Conservation (phyloP, 2,113 vertebrate genomes). For the chimpanzee (Pan troglodytes) region NHGRI_mPanTro3-v2.1_pri NC_072407.2:83038501-83039000, state of each 20-base stretch:
- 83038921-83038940: not conserved
- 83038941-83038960: not conserved
- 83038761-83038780: not conserved
- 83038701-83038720: not conserved
- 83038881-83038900: not conserved
- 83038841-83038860: not conserved
- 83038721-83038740: not conserved
- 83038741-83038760: not conserved
- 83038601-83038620: not conserved
- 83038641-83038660: not conserved
- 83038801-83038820: not conserved
- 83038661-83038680: not conserved
- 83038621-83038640: not conserved
- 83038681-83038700: not conserved
- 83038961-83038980: not conserved
- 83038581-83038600: not conserved
- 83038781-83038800: not conserved
- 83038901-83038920: not conserved
- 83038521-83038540: not conserved
- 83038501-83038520: not conserved
- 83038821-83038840: not conserved
- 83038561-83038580: not conserved
- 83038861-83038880: not conserved
- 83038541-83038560: not conserved
- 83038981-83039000: not conserved